Evolutionary conservation across 2,888 invertebrate genomes (phyloP), one percentile per base, ranked within the genome.

Genomic region (Epinotia bilunana): DNA sequence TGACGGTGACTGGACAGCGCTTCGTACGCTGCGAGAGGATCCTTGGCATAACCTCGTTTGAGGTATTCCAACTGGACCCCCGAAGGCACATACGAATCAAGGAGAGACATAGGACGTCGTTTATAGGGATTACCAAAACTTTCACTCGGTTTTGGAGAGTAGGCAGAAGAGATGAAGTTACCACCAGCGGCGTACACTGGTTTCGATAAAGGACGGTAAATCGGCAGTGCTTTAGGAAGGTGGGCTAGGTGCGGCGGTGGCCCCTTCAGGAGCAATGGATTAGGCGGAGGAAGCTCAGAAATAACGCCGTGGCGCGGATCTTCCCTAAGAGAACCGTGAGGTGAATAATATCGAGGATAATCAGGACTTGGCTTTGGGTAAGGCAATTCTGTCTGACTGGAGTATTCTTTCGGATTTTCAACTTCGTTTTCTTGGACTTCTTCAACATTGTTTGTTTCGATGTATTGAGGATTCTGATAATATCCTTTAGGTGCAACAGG

Each of bases 81-180:
- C 53, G 95, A 95, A 61, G 95, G 95, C 73, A 95, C 93, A 72
- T 95, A 95, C 0, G 95, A 95, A 63, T 95, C 95, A 7, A 95
- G 81, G 65, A 95, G 85, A 6, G 95, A 95, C 5, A 92, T 90
- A 0, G 95, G 94, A 12, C 90, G 87, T 72, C 89, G 88, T 77
- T 89, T 91, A 67, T 82, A 89, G 5, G 85, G 83, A 33, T 82
- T 78, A 1, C 83, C 83, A 70, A 86, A 90, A 61, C 82, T 79
- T 72, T 88, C 90, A 76, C 78, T 83, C 13, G 88, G 90, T 74
- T 87, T 87, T 9, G 83, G 82, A 67, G 85, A 84, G 76, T 87
- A 88, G 4, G 86, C 82, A 60, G 77, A 84, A 1, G 86, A 80
- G 46, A 81, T 76, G 64, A 85, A 83, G 20, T 79, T 82, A 64